Conservation (phyloP, 2,797 vertebrate genomes). For the Ceryle rudis region DNA sequence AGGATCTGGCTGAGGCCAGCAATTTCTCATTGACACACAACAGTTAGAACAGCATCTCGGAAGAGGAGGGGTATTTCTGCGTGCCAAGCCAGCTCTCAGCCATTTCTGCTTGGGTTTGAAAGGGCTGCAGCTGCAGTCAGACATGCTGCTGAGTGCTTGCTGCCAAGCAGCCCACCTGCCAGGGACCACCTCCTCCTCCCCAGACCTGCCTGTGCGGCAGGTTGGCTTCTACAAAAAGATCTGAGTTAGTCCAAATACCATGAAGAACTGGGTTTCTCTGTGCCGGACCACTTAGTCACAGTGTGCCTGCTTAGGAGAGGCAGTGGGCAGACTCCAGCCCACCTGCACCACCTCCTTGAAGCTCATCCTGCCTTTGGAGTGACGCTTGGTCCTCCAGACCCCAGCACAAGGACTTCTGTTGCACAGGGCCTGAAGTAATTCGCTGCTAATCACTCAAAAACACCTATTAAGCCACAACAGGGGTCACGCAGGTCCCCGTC, state of each 20-base stretch:
- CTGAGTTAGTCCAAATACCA: rapidly evolving
- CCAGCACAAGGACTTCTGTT: neutral
- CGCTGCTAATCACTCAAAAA: neutral
- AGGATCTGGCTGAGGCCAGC: neutral
- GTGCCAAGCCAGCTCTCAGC: neutral
- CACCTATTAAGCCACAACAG: neutral
- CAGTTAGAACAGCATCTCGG: neutral
- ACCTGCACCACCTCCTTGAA: neutral
- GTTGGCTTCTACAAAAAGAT: neutral
- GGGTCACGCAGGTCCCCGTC: neutral
- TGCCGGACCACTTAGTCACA: rapidly evolving
- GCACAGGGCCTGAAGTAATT: neutral
- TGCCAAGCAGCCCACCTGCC: neutral
- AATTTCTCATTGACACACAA: neutral
- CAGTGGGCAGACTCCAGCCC: neutral
- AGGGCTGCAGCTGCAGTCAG: neutral
- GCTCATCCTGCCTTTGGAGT: neutral
- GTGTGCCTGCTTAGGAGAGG: neutral
- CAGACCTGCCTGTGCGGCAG: rapidly evolving
- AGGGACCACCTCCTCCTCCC: neutral
- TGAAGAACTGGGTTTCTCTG: neutral
- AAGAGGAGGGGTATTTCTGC: neutral
- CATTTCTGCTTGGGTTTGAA: neutral
- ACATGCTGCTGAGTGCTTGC: neutral
- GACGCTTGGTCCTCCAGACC: neutral